Evolutionary conservation across 2,888 invertebrate genomes (phyloP), one percentile per base, ranked within the genome.

Genomic region (Tetheella fluctuosa): DNA sequence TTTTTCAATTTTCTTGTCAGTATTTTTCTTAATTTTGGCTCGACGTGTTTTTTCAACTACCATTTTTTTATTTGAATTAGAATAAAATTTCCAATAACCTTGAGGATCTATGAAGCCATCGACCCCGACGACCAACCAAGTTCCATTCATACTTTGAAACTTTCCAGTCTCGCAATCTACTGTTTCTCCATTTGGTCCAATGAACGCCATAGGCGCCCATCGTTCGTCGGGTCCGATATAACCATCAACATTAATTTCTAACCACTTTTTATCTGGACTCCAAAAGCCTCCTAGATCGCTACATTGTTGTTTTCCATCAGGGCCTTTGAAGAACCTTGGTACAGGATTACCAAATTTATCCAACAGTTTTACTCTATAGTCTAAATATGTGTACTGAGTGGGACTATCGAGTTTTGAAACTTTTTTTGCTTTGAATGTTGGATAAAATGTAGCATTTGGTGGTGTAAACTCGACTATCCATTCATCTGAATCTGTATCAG

Each of bases 391-490:
- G 67, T 92, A 93, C 62, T 93, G 92, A 57, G 76, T 78, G n/a
- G 68, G 57, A 61, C 68, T 80, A 23, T 91, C 89, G 3, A 61
- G 62, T 69, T 73, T 82, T 0, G 65, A 0, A 23, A 86, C 56
- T 75, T 88, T 91, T 69, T 88, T 90, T 1, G 68, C 64, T 68
- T 86, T 88, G 61, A 67, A 82, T 17, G 76, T 76, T 1, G 89
- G 89, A 70, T 89, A 83, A 64, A 81, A 93, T 13, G 67, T 73
- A 23, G 91, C 92, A 60, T 74, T 85, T 0, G 93, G 92, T 8
- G 93, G 92, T n/a, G 92, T 93, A 64, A 93, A 91, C 68, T 93
- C 92, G 20, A 93, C 78, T 42, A 90, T 69, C 93, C 93, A 93
- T 74, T 92, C 92, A 67, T 91, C 93, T 2, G 80, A 84, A 66